Evolutionary conservation across 2,888 invertebrate genomes (phyloP).

Genomic region (Flexamia atlantica): DNA sequence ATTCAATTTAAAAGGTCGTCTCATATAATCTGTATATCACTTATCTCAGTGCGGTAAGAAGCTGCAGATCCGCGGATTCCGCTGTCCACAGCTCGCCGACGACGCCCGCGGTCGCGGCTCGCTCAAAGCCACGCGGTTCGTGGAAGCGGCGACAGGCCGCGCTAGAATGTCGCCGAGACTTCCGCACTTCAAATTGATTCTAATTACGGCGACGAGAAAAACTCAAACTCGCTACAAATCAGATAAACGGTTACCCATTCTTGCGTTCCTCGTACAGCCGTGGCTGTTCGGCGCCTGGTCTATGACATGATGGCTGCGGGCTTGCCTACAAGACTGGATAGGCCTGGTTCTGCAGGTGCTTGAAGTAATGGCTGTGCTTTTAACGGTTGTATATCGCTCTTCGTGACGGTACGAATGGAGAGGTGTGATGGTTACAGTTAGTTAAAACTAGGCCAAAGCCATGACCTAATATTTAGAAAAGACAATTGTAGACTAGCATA

Average conservation of each 20-base stretch:
- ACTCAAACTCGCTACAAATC: slow-evolving; percentile 49
- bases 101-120: neutral
- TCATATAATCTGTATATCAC: no score
- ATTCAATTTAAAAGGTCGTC: no score
- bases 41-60: neutral
- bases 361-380: no score
- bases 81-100: neutral
- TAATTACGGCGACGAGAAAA: slow-evolving; percentile 54
- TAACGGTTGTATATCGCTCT: no score
- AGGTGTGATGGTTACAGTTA: no score
- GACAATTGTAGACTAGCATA: no score
- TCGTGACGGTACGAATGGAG: no score
- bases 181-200: slow-evolving; percentile 56
- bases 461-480: no score
- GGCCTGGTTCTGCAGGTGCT: neutral
- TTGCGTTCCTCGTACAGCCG: slow-evolving; percentile 28
- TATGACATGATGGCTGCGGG: neutral
- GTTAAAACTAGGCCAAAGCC: no score
- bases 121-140: slow-evolving; percentile 37
- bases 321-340: slow-evolving; percentile 2
- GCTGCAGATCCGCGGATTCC: neutral
- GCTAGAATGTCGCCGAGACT: slow-evolving; percentile 42
- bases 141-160: slow-evolving; percentile 29
- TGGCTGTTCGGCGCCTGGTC: slow-evolving; percentile 10
- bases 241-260: slow-evolving; percentile 47